phyloP scores from a whole-genome alignment of 1,140 invertebrate genomes.

The Lepidurus couesii region DNA sequence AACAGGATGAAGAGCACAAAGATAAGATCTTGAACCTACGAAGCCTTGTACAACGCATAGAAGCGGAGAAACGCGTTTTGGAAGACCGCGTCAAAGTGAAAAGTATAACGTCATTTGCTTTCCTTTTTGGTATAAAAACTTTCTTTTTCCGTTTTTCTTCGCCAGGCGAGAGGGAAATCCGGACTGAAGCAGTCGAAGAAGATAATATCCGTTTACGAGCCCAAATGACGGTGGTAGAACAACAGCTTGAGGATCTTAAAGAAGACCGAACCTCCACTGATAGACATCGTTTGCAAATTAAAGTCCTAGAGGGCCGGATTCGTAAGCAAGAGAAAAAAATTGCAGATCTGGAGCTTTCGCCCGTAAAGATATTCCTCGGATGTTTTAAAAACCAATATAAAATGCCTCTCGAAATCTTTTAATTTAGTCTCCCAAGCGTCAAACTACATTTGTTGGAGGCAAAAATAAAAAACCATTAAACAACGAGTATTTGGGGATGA shows the following conservation, averaged over 20 bases:
- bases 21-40: background rate
- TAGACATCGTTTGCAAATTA: constrained; percentile 28
- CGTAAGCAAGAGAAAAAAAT: constrained; percentile 30
- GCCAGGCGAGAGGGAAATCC: constrained; percentile 24
- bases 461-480: background rate
- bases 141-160: background rate
- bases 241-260: constrained; percentile 1
- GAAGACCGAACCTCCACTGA: constrained; percentile 25
- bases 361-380: background rate
- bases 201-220: constrained; percentile 25
- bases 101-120: background rate
- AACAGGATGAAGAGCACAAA: constrained; percentile 10
- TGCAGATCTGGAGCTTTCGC: background rate
- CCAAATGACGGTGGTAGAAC: constrained; percentile 9
- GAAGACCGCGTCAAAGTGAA: constrained; percentile 29
- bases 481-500: background rate
- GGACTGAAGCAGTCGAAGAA: constrained; percentile 9
- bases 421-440: background rate
- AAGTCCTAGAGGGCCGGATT: constrained; percentile 20
- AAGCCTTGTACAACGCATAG: constrained; percentile 2
- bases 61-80: constrained; percentile 27
- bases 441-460: background rate
- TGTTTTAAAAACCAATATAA: too few relatives aligned
- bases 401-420: background rate
- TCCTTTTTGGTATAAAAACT: background rate